A percentile compares a stretch with the other conserved stretches of the same genome.
These are phyloP conservation scores for Hycleus cichorii DNA, from an alignment of 1,140 invertebrate genomes.

Conservation along the genomic window DNA sequence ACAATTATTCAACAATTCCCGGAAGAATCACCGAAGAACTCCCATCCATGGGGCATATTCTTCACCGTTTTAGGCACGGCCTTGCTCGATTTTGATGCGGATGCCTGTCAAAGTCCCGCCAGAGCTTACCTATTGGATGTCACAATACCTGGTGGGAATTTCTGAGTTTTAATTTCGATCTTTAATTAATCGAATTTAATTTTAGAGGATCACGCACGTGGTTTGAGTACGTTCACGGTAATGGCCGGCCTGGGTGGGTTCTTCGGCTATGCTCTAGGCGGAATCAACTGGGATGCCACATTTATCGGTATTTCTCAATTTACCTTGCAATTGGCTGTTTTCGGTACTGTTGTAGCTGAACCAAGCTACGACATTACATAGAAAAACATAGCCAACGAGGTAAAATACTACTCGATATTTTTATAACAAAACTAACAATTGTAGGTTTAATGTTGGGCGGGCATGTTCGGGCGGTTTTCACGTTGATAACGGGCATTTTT, in stretches of 20 bases:
- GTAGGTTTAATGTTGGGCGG: slow-evolving; percentile 60
- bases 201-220: slow-evolving; percentile 83
- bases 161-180: neutral
- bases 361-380: too few species aligned
- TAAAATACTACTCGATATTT: too few species aligned
- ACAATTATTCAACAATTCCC: neutral
- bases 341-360: slow-evolving; percentile 42
- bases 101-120: slow-evolving; percentile 90
- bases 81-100: slow-evolving; percentile 90
- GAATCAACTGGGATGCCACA: slow-evolving; percentile 87
- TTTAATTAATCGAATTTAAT: neutral
- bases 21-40: slow-evolving; percentile 29
- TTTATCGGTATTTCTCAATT: slow-evolving; percentile 48
- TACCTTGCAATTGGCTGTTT: too few species aligned
- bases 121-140: slow-evolving; percentile 90
- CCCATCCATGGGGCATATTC: slow-evolving; percentile 80
- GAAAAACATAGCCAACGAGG: too few species aligned
- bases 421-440: too few species aligned
- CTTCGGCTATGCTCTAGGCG: slow-evolving; percentile 87
- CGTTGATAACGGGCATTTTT: slow-evolving; percentile 80
- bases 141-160: slow-evolving; percentile 66
- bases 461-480: slow-evolving; percentile 85
- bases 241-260: slow-evolving; percentile 94
- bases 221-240: slow-evolving; percentile 90
- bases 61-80: slow-evolving; percentile 92